phyloP scores from a whole-genome alignment of 2,113 vertebrate genomes.

The Leuciscus idus region DNA sequence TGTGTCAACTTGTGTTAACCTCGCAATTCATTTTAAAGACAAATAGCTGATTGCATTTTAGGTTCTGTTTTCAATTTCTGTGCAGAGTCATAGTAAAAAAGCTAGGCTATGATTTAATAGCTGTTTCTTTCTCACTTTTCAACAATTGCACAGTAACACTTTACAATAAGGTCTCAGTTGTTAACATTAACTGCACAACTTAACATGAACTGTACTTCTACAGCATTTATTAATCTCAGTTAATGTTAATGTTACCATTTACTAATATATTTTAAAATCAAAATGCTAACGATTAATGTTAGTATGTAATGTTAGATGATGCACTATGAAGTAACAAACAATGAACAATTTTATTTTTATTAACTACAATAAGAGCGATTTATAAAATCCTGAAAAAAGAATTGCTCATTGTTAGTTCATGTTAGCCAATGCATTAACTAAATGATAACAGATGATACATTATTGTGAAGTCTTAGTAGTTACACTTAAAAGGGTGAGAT shows the following conservation, averaged over 20 bases:
- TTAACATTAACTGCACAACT: neutral
- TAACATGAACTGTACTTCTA: neutral
- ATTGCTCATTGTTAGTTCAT: no score
- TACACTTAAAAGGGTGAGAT: neutral
- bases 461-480: neutral
- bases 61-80: neutral
- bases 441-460: no score
- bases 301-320: no score
- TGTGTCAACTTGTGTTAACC: constrained; percentile 28
- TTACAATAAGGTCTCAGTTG: neutral
- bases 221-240: neutral
- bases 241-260: no score
- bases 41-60: constrained; percentile 24
- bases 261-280: no score
- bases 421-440: no score
- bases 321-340: no score
- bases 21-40: constrained; percentile 38
- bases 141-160: neutral
- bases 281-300: no score
- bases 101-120: neutral
- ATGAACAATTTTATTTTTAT: no score
- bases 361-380: no score
- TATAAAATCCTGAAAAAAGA: no score
- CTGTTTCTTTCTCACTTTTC: neutral
- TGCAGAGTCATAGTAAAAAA: neutral